A percentile compares a stretch with the other conserved stretches of the same genome.
Conservation (phyloP, 2,797 vertebrate species). For the Esox masquinongy region DNA sequence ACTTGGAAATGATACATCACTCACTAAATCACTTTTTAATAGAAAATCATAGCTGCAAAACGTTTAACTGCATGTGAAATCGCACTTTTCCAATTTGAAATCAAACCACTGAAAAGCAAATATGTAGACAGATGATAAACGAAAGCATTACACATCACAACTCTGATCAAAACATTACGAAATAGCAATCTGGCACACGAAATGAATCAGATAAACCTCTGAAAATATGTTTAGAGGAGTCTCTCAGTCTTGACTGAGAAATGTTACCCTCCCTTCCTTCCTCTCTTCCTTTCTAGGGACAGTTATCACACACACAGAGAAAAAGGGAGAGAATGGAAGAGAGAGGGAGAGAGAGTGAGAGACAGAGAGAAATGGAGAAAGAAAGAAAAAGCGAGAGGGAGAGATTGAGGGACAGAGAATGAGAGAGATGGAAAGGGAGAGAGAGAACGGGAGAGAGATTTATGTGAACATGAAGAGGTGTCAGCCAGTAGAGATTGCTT, state of each 20-base stretch:
- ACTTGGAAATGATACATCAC: constrained; percentile 44
- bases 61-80: constrained; percentile 57
- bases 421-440: neutral
- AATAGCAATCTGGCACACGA: too few species aligned
- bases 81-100: constrained; percentile 48
- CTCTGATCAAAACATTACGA: constrained; percentile 58
- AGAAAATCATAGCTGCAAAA: constrained; percentile 41
- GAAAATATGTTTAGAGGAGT: neutral
- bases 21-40: constrained; percentile 49
- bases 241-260: neutral
- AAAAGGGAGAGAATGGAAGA: neutral
- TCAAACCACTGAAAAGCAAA: constrained; percentile 42
- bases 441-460: constrained; percentile 31
- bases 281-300: neutral
- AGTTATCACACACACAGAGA: too few species aligned
- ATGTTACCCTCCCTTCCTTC: neutral
- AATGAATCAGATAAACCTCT: neutral
- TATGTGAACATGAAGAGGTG: constrained; percentile 56
- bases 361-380: neutral
- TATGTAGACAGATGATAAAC: constrained; percentile 44
- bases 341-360: neutral
- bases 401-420: neutral
- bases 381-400: neutral
- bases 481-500: constrained; percentile 59
- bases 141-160: constrained; percentile 45